phyloP scores from a whole-genome alignment of 2,113 vertebrate species.

The Morone saxatilis region DNA sequence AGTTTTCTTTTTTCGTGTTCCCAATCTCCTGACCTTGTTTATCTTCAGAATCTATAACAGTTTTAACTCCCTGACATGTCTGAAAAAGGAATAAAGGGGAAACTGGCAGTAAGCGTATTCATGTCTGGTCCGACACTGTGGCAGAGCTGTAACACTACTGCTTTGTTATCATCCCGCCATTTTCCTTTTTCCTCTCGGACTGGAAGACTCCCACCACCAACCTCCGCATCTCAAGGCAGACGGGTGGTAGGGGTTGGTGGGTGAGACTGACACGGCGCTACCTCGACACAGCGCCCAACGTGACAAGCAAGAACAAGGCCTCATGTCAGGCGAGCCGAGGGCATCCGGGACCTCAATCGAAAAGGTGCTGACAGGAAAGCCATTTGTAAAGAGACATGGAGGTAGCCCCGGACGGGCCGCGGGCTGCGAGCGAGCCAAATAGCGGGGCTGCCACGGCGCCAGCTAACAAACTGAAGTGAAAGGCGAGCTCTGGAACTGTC shows the following conservation, averaged over 20 bases:
- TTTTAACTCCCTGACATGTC: constrained; percentile 8
- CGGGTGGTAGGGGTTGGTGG: neutral
- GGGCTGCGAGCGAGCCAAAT: constrained; percentile 21
- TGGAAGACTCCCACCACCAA: constrained; percentile 24
- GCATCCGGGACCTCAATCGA: constrained; percentile 41
- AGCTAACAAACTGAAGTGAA: constrained; percentile 67
- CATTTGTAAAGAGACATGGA: constrained; percentile 37
- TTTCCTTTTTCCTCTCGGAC: constrained; percentile 33
- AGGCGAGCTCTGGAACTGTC: constrained; percentile 58
- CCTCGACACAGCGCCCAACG: constrained; percentile 2
- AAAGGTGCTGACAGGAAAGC: constrained; percentile 59
- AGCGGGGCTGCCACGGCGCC: constrained; percentile 19
- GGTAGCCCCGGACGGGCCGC: constrained; percentile 20
- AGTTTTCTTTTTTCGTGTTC: neutral
- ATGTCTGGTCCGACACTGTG: constrained; percentile 21
- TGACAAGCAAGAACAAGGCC: constrained; percentile 55
- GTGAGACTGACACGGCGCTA: constrained; percentile 31
- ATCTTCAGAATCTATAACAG: neutral
- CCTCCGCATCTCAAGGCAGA: constrained; percentile 8
- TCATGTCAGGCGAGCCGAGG: constrained; percentile 48
- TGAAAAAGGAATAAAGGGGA: constrained; percentile 23
- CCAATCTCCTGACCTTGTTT: constrained; percentile 8
- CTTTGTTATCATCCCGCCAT: constrained; percentile 41
- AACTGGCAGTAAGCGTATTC: constrained; percentile 55
- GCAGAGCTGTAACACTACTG: constrained; percentile 21